Base-by-base conservation (phyloP, 2,113 vertebrate species). In the Chaetodon trifascialis region DNA sequence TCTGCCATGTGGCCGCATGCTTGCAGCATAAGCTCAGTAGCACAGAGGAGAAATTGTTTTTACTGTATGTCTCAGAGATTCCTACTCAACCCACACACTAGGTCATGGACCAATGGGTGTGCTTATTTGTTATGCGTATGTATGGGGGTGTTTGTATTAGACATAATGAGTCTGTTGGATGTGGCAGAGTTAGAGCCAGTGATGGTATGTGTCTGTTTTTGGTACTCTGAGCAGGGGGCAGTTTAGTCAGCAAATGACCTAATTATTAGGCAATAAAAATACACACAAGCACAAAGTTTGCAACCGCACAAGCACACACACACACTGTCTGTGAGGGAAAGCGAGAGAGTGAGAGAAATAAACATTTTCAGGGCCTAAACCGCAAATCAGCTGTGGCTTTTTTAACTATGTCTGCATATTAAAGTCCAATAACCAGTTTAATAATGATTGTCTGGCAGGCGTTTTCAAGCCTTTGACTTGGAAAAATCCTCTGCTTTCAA, bases 31-130 rank as follows among this genome's bases (percentile, higher is more conserved):
- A 93, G 86, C 89, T 93, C 91, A 91, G 87, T 84, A 77, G 89
- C 84, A 94, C 91, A 92, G 89, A 88, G 89, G 88, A 90, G 83
- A 93, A 94, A 91, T 94, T 91, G 90, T 91, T 92, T 91, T 91
- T 87, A 30, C 30, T 30, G 30, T 30, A 89, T 91, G 87, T 96
- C 88, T 91, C 86, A 88, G 68, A 93, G 84, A 94, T 94, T 94
- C 92, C 75, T 87, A 58, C 75, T 82, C 67, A 73, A 85, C 93
- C 93, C 94, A 89, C 87, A 79, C 72, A 34, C 78, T 42, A 49
- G 79, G 80, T 83, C 87, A 79, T 34, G 88, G 84, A 89, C 56
- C 79, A 66, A 58, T 79, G 85, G 75, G 82, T 74, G 79, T 78
- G 70, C 73, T 73, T 73, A 72, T 90, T 86, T 92, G 73, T 86